Conservation (phyloP, 2,797 vertebrate species). For the Morelia viridis region DNA sequence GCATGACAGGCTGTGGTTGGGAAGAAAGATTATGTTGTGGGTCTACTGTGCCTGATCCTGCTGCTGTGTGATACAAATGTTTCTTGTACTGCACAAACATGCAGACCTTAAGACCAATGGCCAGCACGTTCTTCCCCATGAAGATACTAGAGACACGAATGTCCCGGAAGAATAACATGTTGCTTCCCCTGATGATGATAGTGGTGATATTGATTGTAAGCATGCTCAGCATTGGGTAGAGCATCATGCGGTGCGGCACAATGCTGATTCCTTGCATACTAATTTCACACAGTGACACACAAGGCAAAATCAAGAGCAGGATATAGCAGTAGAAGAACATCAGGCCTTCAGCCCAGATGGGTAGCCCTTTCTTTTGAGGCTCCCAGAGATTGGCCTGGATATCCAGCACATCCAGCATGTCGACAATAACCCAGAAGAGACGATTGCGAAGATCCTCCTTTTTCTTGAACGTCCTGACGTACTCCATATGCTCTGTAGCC, state of each 20-base stretch:
- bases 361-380: conserved; percentile 84
- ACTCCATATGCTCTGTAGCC: conserved; percentile 85
- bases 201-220: conserved; percentile 83
- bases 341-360: conserved; percentile 80
- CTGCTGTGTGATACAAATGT: conserved; percentile 73
- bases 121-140: conserved; percentile 84
- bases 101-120: conserved; percentile 80
- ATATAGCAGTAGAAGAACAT: conserved; percentile 89
- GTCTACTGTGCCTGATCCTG: conserved; percentile 69
- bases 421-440: conserved; percentile 88
- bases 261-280: conserved; percentile 87
- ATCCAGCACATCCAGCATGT: conserved; percentile 86
- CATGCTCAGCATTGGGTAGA: conserved; percentile 84
- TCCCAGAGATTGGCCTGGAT: conserved; percentile 88
- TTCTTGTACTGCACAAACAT: conserved; percentile 83
- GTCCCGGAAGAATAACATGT: conserved; percentile 83
- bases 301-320: conserved; percentile 80
- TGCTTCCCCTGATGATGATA: conserved; percentile 83
- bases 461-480: conserved; percentile 85
- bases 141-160: conserved; percentile 82
- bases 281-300: conserved; percentile 83
- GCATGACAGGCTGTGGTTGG: conserved; percentile 60
- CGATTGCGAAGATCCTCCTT: conserved; percentile 85
- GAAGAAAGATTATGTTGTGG: conserved; percentile 71
- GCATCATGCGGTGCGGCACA: conserved; percentile 83